Evolutionary conservation across 2,888 invertebrate species (phyloP), one percentile per base, ranked within the genome.

Genomic region (Leucophora obtusa): DNA sequence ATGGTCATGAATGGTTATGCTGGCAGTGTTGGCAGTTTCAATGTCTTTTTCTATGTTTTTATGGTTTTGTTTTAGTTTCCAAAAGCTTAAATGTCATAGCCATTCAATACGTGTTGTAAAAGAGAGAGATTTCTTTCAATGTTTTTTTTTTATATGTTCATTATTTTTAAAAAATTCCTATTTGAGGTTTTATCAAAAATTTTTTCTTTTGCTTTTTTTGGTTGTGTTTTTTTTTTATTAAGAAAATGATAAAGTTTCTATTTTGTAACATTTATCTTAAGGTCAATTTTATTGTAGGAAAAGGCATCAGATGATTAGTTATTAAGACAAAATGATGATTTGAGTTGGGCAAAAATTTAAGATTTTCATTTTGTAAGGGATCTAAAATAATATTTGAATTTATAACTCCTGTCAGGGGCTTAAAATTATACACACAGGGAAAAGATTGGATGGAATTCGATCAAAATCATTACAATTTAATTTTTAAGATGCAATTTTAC

Each of bases 1-100:
- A 79, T 80, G 83, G 75, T 71, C 82, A 83, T 78, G 79, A 81
- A 83, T 83, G 80, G 78, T 74, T 79, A 71, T 82, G 73, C 38
- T 11, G 7, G 28, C 43, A 56, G 59, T 53, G 69, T 38, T 73
- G 63, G 38, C 68, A 69, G 56, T 62, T 66, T 62, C 38, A 58
- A 17, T 79, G 69, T 60, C 53, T 65, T 17, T 70, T 53, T 69
- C 73, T 58, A 9, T 51, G 38, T 50, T 70, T 50, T 66, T 59
- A 21, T 38, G 59, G 51, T 51, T 75, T 79, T 75, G 51, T 54
- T 69, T 59, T 33, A 69, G 58, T 69, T 71, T 71, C 50, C 21
- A 47, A 80, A 81, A 79, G 81, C 73, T 81, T 77, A 81, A 81
- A 81, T 81, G 81, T 77, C 81, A 81, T 77, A 81, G 73, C 66